Evolutionary conservation across 2,113 vertebrate genomes (phyloP).

Genomic region (Anguilla japonica): DNA sequence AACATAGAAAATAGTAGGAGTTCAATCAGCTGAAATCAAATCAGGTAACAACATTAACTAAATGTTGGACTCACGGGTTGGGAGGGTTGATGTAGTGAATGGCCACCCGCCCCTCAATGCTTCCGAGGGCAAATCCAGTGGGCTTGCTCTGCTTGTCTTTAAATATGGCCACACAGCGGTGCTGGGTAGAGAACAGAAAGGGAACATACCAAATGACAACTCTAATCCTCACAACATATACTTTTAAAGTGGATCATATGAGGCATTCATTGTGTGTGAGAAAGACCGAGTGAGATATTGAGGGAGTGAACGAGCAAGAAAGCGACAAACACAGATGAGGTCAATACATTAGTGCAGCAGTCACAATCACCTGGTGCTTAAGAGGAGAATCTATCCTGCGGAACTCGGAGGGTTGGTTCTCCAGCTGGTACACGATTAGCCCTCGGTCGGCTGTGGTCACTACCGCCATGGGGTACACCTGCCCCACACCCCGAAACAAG

Average conservation of each 20-base stretch:
- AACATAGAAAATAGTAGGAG: background rate
- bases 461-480: conserved; percentile 99
- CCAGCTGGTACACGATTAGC: conserved; percentile 94
- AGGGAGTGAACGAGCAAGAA: too few species aligned
- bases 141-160: conserved; percentile 99
- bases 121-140: conserved; percentile 96
- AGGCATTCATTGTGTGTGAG: too few species aligned
- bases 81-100: conserved; percentile 98
- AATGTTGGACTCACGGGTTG: conserved; percentile 85
- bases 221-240: too few species aligned
- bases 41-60: background rate
- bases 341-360: too few species aligned
- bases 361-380: conserved; percentile 88
- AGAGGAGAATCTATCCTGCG: conserved; percentile 95
- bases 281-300: too few species aligned
- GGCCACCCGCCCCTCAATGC: conserved; percentile 95
- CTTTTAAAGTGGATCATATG: too few species aligned
- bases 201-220: background rate
- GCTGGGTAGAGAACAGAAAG: conserved; percentile 64
- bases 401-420: conserved; percentile 97
- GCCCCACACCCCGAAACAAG: background rate
- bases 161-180: conserved; percentile 98
- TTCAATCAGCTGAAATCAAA: background rate
- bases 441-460: conserved; percentile 95
- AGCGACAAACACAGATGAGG: too few species aligned